phyloP scores from a whole-genome alignment of 1,140 invertebrate genomes.

The Brachionus manjavacas region DNA sequence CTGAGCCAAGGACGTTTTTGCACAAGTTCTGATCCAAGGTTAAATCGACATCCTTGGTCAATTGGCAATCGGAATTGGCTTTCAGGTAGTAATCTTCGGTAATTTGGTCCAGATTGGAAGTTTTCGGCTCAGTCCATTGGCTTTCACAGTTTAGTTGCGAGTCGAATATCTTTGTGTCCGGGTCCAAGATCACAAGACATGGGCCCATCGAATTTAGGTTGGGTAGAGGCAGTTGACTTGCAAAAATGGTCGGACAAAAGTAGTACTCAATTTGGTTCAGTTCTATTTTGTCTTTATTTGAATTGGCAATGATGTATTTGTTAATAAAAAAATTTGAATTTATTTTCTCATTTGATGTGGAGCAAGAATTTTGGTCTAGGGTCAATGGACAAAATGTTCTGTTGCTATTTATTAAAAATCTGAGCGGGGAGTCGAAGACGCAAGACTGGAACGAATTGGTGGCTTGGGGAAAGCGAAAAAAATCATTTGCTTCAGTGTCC shows the following conservation, averaged over 20 bases:
- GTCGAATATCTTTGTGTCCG: background rate
- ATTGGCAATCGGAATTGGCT: background rate
- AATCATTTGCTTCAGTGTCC: background rate
- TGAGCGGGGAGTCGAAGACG: background rate
- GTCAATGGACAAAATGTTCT: constrained; percentile 29
- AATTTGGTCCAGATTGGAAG: background rate
- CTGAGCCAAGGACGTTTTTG: background rate
- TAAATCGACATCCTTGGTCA: background rate
- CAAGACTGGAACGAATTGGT: background rate
- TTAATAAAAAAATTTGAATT: background rate
- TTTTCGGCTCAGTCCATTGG: background rate
- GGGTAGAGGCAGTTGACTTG: background rate
- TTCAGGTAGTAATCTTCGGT: background rate
- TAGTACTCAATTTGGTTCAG: background rate
- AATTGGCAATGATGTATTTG: background rate
- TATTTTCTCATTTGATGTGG: background rate
- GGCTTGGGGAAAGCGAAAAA: constrained; percentile 12
- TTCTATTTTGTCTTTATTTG: background rate
- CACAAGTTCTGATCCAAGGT: background rate
- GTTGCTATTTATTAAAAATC: background rate
- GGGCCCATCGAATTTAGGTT: background rate
- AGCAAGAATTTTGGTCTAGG: background rate
- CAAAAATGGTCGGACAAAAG: background rate
- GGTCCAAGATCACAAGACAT: background rate
- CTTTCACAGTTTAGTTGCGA: background rate